Conservation (phyloP, 1,140 invertebrate genomes). For the Drosophila lacteicornis region DNA sequence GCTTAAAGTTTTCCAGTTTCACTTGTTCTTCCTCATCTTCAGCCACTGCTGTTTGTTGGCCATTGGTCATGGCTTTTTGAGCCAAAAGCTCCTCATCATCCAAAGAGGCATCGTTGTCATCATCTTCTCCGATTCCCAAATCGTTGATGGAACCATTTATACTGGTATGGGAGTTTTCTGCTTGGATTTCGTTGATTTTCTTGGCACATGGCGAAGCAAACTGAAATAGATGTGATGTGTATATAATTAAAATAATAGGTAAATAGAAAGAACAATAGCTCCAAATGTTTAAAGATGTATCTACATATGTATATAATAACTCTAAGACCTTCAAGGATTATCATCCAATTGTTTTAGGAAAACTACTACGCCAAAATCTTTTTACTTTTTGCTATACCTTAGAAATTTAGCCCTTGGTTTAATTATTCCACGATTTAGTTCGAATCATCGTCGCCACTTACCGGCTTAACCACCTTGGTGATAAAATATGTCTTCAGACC, state of each 20-base stretch:
- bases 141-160: conserved; percentile 53
- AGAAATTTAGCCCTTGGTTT: neutral
- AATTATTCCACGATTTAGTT: neutral
- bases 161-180: conserved; percentile 48
- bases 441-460: conserved; percentile 84
- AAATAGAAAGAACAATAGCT: no score
- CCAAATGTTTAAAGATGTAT: neutral
- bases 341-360: no score
- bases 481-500: conserved; percentile 97
- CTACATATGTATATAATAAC: neutral
- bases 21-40: conserved; percentile 85
- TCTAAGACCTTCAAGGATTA: no score
- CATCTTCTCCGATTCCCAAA: conserved; percentile 20
- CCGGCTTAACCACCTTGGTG: conserved; percentile 93
- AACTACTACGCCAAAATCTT: neutral
- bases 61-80: conserved; percentile 53
- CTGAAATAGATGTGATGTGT: conserved; percentile 20
- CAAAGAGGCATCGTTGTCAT: conserved; percentile 63
- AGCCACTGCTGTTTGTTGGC: conserved; percentile 24
- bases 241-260: no score
- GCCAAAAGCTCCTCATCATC: conserved; percentile 77
- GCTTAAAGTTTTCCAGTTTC: conserved; percentile 90
- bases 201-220: conserved; percentile 74
- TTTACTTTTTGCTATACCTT: neutral
- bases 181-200: conserved; percentile 72